phyloP scores from a whole-genome alignment of 37 sponge, comb jelly and placozoan genomes.

The Axinella damicornis region DNA sequence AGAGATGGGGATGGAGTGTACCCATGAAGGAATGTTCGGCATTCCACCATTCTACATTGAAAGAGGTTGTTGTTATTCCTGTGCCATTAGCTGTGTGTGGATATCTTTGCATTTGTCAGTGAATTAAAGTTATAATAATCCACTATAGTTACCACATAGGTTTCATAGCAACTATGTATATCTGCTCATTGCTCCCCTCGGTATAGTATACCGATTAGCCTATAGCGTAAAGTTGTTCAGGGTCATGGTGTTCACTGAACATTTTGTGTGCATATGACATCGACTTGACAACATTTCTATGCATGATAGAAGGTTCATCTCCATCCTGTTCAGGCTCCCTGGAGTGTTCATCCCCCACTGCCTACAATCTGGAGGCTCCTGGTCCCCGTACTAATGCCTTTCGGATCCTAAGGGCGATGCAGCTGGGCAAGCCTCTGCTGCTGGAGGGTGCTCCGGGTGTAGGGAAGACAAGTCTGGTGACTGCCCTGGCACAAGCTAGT shows the following conservation, averaged over 20 bases:
- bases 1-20: neutral
- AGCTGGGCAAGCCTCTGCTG: constrained; percentile 90
- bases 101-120: too few species aligned
- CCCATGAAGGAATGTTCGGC: constrained; percentile 53
- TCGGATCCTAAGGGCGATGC: constrained; percentile 85
- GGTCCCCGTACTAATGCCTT: constrained; percentile 78
- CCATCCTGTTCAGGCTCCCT: constrained; percentile 7
- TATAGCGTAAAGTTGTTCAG: too few species aligned
- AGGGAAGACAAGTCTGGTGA: constrained; percentile 95
- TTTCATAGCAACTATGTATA: too few species aligned
- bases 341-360: neutral
- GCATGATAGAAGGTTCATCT: too few species aligned
- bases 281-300: neutral
- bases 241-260: too few species aligned
- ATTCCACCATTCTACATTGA: constrained; percentile 76
- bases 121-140: too few species aligned
- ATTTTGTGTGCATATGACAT: too few species aligned
- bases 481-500: constrained; percentile 83
- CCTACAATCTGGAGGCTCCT: constrained; percentile 66
- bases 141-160: too few species aligned
- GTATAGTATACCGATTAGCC: too few species aligned
- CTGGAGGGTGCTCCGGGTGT: constrained; percentile 98
- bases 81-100: too few species aligned
- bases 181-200: too few species aligned
- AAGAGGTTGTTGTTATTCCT: constrained; percentile 38